Conservation (phyloP, 2,888 invertebrate species). For the Myopa testacea region DNA sequence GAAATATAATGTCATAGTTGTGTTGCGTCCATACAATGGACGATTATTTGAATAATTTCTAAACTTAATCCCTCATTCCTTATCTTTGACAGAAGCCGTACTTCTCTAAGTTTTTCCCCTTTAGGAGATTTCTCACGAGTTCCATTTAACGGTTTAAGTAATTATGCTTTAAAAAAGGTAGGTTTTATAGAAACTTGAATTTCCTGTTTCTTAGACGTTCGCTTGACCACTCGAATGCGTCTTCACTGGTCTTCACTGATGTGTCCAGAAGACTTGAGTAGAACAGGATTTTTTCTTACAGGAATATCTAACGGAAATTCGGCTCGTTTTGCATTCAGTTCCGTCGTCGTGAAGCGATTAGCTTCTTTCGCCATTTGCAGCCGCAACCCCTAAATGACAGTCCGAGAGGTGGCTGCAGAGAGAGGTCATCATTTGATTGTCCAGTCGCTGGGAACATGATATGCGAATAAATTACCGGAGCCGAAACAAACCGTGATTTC, state of each 20-base stretch:
- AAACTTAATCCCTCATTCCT: not conserved
- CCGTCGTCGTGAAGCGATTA: not conserved
- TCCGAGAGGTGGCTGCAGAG: not conserved
- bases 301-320: slow-evolving; percentile 23
- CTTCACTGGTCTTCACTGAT: not conserved
- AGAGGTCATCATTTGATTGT: not conserved
- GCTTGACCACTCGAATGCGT: slow-evolving; percentile 27
- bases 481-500: slow-evolving; percentile 1
- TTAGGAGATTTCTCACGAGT: not conserved
- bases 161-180: not conserved
- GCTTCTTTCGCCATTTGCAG: not conserved
- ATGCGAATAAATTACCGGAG: slow-evolving; percentile 3
- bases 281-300: not conserved
- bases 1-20: no score
- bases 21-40: no score
- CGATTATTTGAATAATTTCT: no score
- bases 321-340: not conserved
- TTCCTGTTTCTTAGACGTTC: slow-evolving; percentile 24
- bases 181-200: slow-evolving; percentile 9
- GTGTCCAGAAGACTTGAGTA: not conserved
- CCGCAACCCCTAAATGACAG: slow-evolving; percentile 21
- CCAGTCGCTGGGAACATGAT: not conserved
- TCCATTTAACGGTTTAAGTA: not conserved
- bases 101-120: not conserved
- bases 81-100: not conserved